Conservation (phyloP, 2,888 invertebrate species). For the Mesorhabditis sp. region DNA sequence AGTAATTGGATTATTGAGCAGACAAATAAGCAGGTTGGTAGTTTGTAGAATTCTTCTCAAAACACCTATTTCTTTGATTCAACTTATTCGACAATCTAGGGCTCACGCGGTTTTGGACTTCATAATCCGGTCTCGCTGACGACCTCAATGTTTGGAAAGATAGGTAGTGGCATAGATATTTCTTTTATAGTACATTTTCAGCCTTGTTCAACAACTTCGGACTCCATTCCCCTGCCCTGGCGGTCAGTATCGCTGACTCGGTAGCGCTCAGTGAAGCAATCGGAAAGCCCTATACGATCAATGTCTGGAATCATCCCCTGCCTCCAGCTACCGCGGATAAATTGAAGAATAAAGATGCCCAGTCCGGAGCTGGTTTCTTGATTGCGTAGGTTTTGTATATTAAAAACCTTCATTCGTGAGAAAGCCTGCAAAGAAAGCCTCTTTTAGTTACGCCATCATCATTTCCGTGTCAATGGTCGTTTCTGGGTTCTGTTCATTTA, state of each 20-base stretch:
- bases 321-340: conserved; percentile 39
- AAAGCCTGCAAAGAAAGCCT: too few species aligned
- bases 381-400: conserved; percentile 13
- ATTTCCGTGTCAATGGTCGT: conserved; percentile 28
- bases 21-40: background rate
- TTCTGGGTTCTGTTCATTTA: conserved; percentile 40
- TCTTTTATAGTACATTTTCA: conserved; percentile 7
- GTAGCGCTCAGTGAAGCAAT: conserved; percentile 14
- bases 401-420: background rate
- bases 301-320: conserved; percentile 20
- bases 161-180: too few species aligned
- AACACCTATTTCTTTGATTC: too few species aligned
- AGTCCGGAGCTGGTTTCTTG: conserved; percentile 21
- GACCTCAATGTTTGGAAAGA: too few species aligned
- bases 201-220: conserved; percentile 46
- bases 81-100: background rate
- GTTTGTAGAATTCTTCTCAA: background rate
- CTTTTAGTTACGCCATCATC: conserved; percentile 24
- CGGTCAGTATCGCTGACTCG: conserved; percentile 37
- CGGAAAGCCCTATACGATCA: background rate
- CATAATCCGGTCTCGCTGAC: background rate
- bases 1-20: background rate
- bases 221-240: conserved; percentile 34
- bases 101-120: background rate
- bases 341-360: conserved; percentile 29